phyloP scores from a whole-genome alignment of 2,888 invertebrate genomes.

The Nymphalis urticae region DNA sequence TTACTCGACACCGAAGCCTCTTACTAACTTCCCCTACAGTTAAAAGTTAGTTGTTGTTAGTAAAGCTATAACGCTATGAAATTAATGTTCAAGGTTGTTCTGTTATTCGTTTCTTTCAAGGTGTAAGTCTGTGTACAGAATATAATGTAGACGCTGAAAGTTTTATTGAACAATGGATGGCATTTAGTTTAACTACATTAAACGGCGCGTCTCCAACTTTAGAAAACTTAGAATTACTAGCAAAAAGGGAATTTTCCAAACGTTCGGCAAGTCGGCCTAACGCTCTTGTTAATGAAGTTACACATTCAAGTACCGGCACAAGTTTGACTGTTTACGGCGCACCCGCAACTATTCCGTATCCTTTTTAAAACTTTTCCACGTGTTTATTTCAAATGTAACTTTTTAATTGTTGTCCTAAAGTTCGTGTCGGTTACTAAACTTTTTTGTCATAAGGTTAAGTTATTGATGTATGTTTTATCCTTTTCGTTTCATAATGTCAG shows the following conservation, averaged over 20 bases:
- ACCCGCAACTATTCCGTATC: conserved; percentile 66
- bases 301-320: conserved; percentile 63
- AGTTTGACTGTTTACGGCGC: conserved; percentile 67
- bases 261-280: conserved; percentile 61
- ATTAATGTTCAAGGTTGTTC: conserved; percentile 77
- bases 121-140: conserved; percentile 84
- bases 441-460: conserved; percentile 11
- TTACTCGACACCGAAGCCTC: conserved; percentile 16
- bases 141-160: conserved; percentile 85
- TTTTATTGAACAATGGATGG: conserved; percentile 90
- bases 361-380: conserved; percentile 67
- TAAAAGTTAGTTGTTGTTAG: conserved; percentile 45
- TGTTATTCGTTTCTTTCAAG: conserved; percentile 63
- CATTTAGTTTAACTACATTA: conserved; percentile 85
- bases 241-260: conserved; percentile 84
- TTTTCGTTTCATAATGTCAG: neutral
- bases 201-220: conserved; percentile 83
- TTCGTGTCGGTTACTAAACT: neutral
- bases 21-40: conserved; percentile 28
- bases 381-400: conserved; percentile 46
- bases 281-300: conserved; percentile 62
- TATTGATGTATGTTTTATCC: neutral
- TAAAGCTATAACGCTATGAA: conserved; percentile 48
- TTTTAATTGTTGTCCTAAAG: conserved; percentile 19
- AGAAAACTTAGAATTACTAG: conserved; percentile 82